Percentiles rank a stretch among this genome's conserved stretches.
These are phyloP conservation scores for Trichonephila clavata DNA, from an alignment of 1,140 invertebrate species.

Conservation along the genomic window DNA sequence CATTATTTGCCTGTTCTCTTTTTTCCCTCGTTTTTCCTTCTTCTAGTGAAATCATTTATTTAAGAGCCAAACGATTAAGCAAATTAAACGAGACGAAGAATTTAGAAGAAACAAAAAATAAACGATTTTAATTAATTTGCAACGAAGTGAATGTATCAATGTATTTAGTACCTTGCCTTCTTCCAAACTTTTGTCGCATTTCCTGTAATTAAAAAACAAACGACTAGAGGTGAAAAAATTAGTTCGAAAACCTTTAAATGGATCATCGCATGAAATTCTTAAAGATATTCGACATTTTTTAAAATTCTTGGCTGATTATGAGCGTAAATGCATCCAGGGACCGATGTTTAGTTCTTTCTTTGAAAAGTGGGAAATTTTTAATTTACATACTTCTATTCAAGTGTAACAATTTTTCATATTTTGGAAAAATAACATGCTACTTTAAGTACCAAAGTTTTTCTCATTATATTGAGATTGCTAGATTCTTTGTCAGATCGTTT, in stretches of 20 bases:
- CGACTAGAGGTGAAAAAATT: not conserved
- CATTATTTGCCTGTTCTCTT: not conserved
- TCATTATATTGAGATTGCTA: no score
- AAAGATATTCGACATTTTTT: not conserved
- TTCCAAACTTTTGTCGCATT: constrained; percentile 8
- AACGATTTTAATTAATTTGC: constrained; percentile 13
- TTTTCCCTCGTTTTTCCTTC: not conserved
- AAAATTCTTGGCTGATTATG: not conserved
- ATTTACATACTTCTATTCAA: not conserved
- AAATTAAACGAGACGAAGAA: constrained; percentile 15
- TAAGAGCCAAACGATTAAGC: constrained; percentile 45
- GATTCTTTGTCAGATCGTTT: no score
- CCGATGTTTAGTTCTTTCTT: not conserved
- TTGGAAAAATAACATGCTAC: not conserved
- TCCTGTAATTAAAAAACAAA: constrained; percentile 9
- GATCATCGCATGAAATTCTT: not conserved
- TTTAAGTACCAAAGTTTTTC: no score
- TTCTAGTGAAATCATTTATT: constrained; percentile 36
- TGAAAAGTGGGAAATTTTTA: not conserved
- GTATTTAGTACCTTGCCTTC: not conserved
- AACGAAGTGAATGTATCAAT: constrained; percentile 4
- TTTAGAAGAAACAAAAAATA: not conserved
- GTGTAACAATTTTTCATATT: not conserved
- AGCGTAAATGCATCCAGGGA: not conserved
- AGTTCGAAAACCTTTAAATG: not conserved